phyloP scores from a whole-genome alignment of 2,888 invertebrate genomes.

The Azorinus chamasolen region DNA sequence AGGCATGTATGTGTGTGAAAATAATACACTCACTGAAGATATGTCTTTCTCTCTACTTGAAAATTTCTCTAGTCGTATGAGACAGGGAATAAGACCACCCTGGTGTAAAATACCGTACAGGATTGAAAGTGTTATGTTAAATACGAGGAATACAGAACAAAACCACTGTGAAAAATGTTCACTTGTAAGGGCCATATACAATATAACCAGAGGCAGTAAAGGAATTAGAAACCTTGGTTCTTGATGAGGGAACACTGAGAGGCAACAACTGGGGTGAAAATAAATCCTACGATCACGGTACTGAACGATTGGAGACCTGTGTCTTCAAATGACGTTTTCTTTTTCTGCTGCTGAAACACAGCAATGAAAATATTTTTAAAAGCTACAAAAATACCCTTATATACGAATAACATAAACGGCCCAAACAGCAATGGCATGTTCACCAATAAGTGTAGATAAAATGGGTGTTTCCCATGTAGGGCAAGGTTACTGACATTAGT shows the following conservation, averaged over 20 bases:
- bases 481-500: slow-evolving; percentile 91
- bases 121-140: slow-evolving; percentile 90
- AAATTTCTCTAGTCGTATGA: slow-evolving; percentile 71
- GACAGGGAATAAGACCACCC: slow-evolving; percentile 89
- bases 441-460: slow-evolving; percentile 91
- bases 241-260: slow-evolving; percentile 96
- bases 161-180: slow-evolving; percentile 40
- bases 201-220: slow-evolving; percentile 90
- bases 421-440: slow-evolving; percentile 95
- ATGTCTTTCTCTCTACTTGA: not conserved
- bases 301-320: too few species aligned
- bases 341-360: too few species aligned
- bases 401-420: slow-evolving; percentile 89
- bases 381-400: slow-evolving; percentile 2
- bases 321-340: too few species aligned
- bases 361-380: not conserved
- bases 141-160: slow-evolving; percentile 88
- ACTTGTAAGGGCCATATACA: slow-evolving; percentile 58
- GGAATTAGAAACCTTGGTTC: slow-evolving; percentile 97
- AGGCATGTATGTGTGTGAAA: slow-evolving; percentile 87
- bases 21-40: slow-evolving; percentile 76
- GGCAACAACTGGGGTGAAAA: slow-evolving; percentile 90
- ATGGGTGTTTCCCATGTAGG: slow-evolving; percentile 94
- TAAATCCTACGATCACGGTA: slow-evolving; percentile 15
- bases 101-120: slow-evolving; percentile 97